Percentiles rank a stretch among this genome's conserved stretches.
Conservation (phyloP, 2,113 vertebrate species). For the Casuarius casuarius region DNA sequence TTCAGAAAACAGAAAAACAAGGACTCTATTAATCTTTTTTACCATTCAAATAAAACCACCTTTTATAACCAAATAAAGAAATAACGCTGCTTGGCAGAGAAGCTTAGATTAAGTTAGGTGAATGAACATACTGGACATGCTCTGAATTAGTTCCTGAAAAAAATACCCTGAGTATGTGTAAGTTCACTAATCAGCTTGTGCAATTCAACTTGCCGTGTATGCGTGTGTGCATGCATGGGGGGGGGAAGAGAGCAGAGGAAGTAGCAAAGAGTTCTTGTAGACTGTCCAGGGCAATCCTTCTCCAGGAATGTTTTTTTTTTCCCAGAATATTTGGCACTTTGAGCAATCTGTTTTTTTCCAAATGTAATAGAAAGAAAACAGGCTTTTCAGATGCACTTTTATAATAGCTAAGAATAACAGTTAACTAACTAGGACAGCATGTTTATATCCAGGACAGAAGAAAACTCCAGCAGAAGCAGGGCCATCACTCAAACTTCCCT, state of each 20-base stretch:
- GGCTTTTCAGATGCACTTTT: constrained; percentile 42
- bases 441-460: constrained; percentile 6
- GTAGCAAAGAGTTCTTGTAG: not conserved
- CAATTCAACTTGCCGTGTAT: not conserved
- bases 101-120: not conserved
- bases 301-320: constrained; percentile 6
- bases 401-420: constrained; percentile 50
- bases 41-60: not conserved
- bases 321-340: not conserved
- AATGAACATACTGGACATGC: not conserved
- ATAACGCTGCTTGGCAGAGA: not conserved
- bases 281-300: not conserved
- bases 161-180: not conserved
- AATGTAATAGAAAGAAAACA: not conserved
- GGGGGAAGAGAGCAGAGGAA: not conserved
- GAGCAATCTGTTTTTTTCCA: constrained; percentile 15
- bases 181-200: not conserved
- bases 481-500: not conserved
- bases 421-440: not conserved
- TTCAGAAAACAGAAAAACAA: not conserved
- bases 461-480: constrained; percentile 32
- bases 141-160: not conserved
- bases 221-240: not conserved
- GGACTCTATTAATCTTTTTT: not conserved
- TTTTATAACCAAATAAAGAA: not conserved